Percentiles rank a stretch among this genome's conserved stretches.
phyloP scores from a whole-genome alignment of 2,797 vertebrate genomes.

The Microctenopoma stevenorrisi region DNA sequence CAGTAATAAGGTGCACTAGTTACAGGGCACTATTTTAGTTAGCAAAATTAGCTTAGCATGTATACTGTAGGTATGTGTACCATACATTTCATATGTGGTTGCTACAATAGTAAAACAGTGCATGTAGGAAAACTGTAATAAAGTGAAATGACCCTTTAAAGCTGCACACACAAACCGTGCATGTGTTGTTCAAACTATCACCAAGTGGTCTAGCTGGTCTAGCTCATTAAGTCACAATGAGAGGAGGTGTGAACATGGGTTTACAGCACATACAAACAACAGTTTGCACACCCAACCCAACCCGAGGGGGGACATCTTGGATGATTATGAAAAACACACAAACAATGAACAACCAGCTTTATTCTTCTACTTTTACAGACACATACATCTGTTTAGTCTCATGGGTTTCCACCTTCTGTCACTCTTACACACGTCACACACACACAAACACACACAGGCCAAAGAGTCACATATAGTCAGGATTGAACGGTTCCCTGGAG shows the following conservation, averaged over 20 bases:
- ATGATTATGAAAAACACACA: neutral
- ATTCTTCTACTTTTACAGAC: conserved; percentile 18
- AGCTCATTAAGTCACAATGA: neutral
- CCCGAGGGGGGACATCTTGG: too few relatives aligned
- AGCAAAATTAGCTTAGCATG: too few relatives aligned
- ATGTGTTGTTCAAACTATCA: neutral
- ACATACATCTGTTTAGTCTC: conserved; percentile 54
- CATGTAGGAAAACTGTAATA: too few relatives aligned
- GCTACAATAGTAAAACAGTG: too few relatives aligned
- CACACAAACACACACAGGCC: conserved; percentile 5
- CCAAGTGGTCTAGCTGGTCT: neutral
- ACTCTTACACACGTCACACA: neutral
- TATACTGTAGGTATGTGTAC: too few relatives aligned
- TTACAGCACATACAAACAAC: neutral
- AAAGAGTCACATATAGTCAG: conserved; percentile 54
- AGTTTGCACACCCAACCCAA: too few relatives aligned
- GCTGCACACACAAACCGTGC: too few relatives aligned
- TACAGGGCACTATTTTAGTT: too few relatives aligned
- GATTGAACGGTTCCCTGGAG: conserved; percentile 51
- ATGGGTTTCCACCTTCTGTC: conserved; percentile 17
- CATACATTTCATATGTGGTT: too few relatives aligned
- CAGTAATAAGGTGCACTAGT: too few relatives aligned
- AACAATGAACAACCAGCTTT: conserved; percentile 1
- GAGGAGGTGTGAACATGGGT: neutral
- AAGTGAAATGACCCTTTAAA: neutral